These are phyloP conservation scores for Danaus chrysippus DNA, from an alignment of 2,888 invertebrate species.

Conservation along the genomic window DNA sequence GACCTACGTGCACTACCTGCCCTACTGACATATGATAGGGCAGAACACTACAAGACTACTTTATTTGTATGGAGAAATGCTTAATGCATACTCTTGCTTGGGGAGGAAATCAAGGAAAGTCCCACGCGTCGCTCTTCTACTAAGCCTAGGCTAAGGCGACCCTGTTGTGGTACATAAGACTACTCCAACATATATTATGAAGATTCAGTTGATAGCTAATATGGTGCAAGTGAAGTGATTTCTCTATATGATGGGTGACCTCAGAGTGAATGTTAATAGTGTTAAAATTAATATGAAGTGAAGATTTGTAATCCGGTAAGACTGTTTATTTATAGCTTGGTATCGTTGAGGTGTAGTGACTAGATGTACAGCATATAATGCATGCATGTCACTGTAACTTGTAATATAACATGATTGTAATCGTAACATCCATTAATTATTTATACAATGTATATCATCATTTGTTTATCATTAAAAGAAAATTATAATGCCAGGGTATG, in stretches of 20 bases:
- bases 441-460: background rate
- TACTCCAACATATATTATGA: too few species aligned
- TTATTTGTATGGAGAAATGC: too few species aligned
- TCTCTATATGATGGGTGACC: too few species aligned
- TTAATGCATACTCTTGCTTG: too few species aligned
- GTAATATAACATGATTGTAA: slow-evolving; percentile 3
- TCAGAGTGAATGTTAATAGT: background rate
- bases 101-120: too few species aligned
- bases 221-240: too few species aligned
- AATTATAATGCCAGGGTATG: slow-evolving; percentile 24
- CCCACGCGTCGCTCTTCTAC: too few species aligned
- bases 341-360: background rate
- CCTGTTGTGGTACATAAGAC: too few species aligned
- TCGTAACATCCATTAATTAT: background rate
- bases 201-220: too few species aligned
- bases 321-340: slow-evolving; percentile 6
- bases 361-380: slow-evolving; percentile 26
- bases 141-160: too few species aligned
- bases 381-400: slow-evolving; percentile 7
- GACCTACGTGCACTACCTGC: slow-evolving; percentile 29
- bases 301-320: slow-evolving; percentile 14
- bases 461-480: background rate
- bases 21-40: slow-evolving; percentile 7
- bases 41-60: background rate
- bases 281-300: slow-evolving; percentile 8